Conservation (phyloP, 92 coral and sea anemone genomes). For the Epizoanthus scotinus region DNA sequence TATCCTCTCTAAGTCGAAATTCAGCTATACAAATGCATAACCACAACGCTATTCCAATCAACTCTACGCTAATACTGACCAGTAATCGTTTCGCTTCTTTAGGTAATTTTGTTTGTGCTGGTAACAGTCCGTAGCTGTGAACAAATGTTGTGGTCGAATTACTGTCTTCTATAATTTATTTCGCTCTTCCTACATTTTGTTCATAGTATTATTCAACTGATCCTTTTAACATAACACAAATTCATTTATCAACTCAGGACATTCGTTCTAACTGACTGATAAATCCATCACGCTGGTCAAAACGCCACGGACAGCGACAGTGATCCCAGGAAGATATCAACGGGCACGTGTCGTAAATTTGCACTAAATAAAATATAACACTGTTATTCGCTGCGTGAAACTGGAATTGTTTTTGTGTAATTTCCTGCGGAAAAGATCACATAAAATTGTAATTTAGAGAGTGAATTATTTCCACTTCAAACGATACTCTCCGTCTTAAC, state of each 20-base stretch:
- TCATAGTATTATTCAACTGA: not conserved
- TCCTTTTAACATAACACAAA: not conserved
- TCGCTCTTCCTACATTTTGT: not conserved
- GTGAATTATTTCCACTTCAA: conserved; percentile 13
- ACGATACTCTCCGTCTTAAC: conserved; percentile 14
- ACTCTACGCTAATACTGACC: not conserved
- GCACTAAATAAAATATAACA: not conserved
- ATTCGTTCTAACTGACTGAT: no score
- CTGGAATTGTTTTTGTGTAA: not conserved
- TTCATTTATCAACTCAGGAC: not conserved
- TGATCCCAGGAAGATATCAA: no score
- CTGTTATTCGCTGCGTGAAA: conserved; percentile 1
- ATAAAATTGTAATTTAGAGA: conserved; percentile 20
- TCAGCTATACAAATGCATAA: not conserved
- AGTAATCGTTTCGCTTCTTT: not conserved
- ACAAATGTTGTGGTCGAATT: no score
- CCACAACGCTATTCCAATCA: not conserved
- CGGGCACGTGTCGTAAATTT: not conserved
- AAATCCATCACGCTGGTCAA: no score
- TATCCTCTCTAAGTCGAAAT: not conserved
- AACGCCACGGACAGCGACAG: no score
- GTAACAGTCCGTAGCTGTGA: no score
- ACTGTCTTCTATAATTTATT: no score
- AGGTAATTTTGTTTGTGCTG: no score
- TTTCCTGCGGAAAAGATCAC: conserved; percentile 32